Percentiles rank a stretch among this genome's conserved stretches.
These are phyloP conservation scores for Ectropis grisescens DNA, from an alignment of 1,140 invertebrate genomes.

Conservation along the genomic window DNA sequence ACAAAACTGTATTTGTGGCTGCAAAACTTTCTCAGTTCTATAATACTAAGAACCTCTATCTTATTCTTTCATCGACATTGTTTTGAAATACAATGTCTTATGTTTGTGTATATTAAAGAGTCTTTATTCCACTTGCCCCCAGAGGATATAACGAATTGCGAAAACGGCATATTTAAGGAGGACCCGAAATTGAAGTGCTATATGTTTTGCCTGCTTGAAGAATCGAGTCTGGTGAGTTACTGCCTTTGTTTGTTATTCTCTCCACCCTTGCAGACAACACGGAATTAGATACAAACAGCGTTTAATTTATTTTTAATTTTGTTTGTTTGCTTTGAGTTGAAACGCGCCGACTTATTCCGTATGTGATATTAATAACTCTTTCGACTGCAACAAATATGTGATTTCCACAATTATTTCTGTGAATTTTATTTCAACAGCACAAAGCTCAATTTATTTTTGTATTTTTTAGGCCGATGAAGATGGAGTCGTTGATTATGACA, in stretches of 20 bases:
- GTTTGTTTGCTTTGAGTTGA: conserved; percentile 17
- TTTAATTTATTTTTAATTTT: conserved; percentile 35
- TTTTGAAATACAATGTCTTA: conserved; percentile 23
- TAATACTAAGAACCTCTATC: no score
- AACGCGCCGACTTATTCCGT: no score
- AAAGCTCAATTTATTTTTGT: conserved; percentile 2
- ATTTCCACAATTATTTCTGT: no score
- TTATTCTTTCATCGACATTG: conserved; percentile 11
- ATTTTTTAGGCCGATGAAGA: conserved; percentile 49
- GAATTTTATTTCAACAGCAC: no score
- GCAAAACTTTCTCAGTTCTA: no score
- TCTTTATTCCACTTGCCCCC: conserved; percentile 44
- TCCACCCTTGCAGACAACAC: conserved; percentile 14
- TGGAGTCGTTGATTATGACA: conserved; percentile 59
- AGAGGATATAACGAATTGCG: conserved; percentile 68
- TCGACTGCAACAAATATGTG: no score
- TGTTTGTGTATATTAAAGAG: conserved; percentile 39
- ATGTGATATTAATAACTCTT: no score
- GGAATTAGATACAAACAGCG: conserved; percentile 25
- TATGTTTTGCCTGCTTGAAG: conserved; percentile 68
- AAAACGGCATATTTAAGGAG: conserved; percentile 68
- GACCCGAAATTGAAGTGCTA: conserved; percentile 67
- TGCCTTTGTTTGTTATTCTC: conserved; percentile 28
- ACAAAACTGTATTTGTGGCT: no score
- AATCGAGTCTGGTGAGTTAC: conserved; percentile 62